Evolutionary conservation across 53 echinoderm and acorn worm genomes (phyloP).

Genomic region (Patiria pectinifera): DNA sequence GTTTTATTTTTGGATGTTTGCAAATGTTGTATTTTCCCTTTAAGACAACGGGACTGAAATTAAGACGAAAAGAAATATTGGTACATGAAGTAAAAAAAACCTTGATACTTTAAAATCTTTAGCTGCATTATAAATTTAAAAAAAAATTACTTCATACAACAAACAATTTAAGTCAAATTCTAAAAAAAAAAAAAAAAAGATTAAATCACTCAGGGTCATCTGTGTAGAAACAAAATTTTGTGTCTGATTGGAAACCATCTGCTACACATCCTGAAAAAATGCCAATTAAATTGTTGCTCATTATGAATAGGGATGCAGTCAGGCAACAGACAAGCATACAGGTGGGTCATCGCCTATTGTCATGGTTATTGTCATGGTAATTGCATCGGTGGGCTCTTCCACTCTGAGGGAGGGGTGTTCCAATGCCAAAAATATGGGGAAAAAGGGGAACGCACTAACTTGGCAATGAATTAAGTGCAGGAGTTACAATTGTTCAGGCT

Average conservation of each 20-base stretch:
- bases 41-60: too few species aligned
- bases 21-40: too few species aligned
- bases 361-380: conserved; percentile 40
- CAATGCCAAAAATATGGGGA: neutral
- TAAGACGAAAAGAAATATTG: too few species aligned
- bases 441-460: too few species aligned
- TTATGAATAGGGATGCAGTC: conserved; percentile 14
- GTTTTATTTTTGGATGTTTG: too few species aligned
- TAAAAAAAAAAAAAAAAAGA: too few species aligned
- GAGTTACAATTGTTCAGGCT: too few species aligned
- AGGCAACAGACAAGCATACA: conserved; percentile 36
- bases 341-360: conserved; percentile 41
- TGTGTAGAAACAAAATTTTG: neutral
- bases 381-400: conserved; percentile 5
- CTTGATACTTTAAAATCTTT: too few species aligned
- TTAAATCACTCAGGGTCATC: too few species aligned
- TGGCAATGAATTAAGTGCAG: too few species aligned
- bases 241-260: conserved; percentile 17
- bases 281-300: conserved; percentile 38
- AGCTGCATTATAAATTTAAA: neutral
- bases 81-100: too few species aligned
- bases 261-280: conserved; percentile 42
- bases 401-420: conserved; percentile 19
- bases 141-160: neutral
- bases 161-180: neutral